Conservation (phyloP, 2,797 vertebrate species). For the Semotilus atromaculatus region DNA sequence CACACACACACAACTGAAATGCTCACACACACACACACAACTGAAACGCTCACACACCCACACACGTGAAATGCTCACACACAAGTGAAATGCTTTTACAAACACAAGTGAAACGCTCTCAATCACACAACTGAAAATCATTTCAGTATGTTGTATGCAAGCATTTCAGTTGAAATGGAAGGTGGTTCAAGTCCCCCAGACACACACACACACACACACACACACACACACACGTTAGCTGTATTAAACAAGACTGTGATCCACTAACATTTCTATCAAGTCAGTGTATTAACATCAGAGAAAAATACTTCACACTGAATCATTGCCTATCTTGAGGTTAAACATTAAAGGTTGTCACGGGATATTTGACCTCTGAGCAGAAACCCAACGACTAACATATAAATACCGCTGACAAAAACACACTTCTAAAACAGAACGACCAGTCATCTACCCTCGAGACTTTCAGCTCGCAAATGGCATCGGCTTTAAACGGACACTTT, state of each 20-base stretch:
- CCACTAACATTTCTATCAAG: neutral
- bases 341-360: neutral
- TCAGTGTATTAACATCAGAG: neutral
- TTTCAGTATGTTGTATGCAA: no score
- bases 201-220: neutral
- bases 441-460: neutral
- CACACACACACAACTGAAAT: no score
- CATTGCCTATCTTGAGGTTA: neutral
- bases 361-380: neutral
- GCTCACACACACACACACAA: no score
- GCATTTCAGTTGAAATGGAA: no score
- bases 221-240: neutral
- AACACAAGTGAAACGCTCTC: no score
- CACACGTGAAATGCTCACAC: no score
- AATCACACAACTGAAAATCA: no score
- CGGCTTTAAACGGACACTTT: neutral
- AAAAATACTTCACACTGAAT: neutral
- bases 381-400: neutral
- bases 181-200: no score
- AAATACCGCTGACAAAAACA: constrained; percentile 2
- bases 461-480: neutral
- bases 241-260: neutral
- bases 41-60: no score
- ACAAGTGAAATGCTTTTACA: no score
- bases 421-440: neutral